Base-by-base conservation (phyloP, 2,888 invertebrate species). In the Allophyes oxyacanthae region DNA sequence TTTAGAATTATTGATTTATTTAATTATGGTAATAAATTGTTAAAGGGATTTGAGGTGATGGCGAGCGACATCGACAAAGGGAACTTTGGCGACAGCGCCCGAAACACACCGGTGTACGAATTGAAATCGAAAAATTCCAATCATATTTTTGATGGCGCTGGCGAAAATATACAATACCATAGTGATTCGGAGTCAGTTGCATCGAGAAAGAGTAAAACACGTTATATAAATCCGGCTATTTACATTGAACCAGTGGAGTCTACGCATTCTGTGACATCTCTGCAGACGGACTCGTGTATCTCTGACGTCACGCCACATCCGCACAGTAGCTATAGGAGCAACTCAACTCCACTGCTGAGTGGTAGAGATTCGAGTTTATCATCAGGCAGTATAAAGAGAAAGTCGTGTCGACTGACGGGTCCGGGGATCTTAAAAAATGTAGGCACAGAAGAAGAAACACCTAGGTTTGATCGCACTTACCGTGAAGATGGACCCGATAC, bases 181-280 rank as follows among this genome's bases (percentile, higher is more conserved):
- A 92, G 92, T 74, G 94, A 93, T 68, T 90, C 91, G 0, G 94
- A 94, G 64, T 93, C 92, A 0, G 51, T 83, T 15, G 86, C 77
- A 0, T 92, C 92, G 1, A 82, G 84, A 42, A 89, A 90, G 50
- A 91, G 90, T 76, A 92, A 87, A 75, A 90, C 91, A 4, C 93
- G 95, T 57, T 95, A 95, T 74, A 94, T 95, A 48, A 95, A 95
- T 79, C 94, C 95, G 0, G 95, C 96, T 6, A 95, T 95, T 64
- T 95, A 93, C 64, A 91, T 95, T 1, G 95, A 95, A 78, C 89
- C 91, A 0, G 84, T 94, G 0, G 89, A 92, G 56, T 73, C 88
- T 0, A 85, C 91, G 33, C 92, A 85, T 51, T 93, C 94, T 0
- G 91, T 87, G 61, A 90, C 90, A 48, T 92, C 92, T 50, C 76